Evolutionary conservation across 2,888 invertebrate genomes (phyloP).

Genomic region (Eupithecia vulgata): DNA sequence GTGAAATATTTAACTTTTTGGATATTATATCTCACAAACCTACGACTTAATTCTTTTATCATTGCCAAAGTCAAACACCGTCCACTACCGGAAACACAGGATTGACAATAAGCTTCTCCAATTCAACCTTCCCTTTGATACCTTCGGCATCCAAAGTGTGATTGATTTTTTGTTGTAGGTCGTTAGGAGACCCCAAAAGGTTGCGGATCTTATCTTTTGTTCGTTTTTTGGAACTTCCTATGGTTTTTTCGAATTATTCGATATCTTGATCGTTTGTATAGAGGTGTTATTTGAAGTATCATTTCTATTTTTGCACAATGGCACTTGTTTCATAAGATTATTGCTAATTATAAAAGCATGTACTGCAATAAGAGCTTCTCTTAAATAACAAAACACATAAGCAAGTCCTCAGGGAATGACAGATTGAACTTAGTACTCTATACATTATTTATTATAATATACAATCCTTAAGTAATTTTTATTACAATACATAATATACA

Average conservation of each 20-base stretch:
- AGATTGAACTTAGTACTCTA: too few relatives aligned
- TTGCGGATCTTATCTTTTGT: slow-evolving; percentile 18
- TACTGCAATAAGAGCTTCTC: too few relatives aligned
- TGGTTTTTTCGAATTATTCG: slow-evolving; percentile 9
- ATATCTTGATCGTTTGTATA: slow-evolving; percentile 10
- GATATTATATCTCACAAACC: not conserved
- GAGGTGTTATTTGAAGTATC: not conserved
- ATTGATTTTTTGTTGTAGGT: slow-evolving; percentile 33
- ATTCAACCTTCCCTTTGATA: slow-evolving; percentile 29
- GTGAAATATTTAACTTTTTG: too few relatives aligned
- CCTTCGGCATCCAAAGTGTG: slow-evolving; percentile 29
- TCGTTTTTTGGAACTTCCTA: slow-evolving; percentile 25
- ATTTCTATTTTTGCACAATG: not conserved
- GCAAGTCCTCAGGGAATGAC: too few relatives aligned
- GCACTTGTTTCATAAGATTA: not conserved
- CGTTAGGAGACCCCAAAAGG: slow-evolving; percentile 30
- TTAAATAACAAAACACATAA: too few relatives aligned
- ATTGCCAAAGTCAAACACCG: slow-evolving; percentile 4
- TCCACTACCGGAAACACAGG: slow-evolving; percentile 11
- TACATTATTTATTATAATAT: too few relatives aligned
- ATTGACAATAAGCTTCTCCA: slow-evolving; percentile 23
- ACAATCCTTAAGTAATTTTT: too few relatives aligned
- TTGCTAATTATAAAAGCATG: not conserved
- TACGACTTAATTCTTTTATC: not conserved
- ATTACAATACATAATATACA: too few relatives aligned